Base-by-base conservation (phyloP, 1,140 invertebrate species). In the Archegozetes longisetosus region DNA sequence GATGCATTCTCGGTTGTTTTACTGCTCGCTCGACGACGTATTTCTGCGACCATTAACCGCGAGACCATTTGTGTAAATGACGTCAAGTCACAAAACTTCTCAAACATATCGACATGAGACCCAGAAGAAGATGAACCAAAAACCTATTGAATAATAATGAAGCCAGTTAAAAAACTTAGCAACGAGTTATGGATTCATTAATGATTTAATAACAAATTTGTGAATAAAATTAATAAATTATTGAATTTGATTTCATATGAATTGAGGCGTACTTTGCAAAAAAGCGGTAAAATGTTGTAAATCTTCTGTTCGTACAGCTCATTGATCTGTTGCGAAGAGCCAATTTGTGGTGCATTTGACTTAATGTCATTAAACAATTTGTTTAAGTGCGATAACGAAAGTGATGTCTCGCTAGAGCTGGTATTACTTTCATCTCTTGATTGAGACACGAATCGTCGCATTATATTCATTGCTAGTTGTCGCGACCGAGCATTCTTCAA, bases 211-310 rank as follows among this genome's bases (percentile, higher is more conserved):
- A n/a, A n/a, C n/a, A n/a, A 40, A 40, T 40, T 9, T 40, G 17
- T 40, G 6, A 9, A 40, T 40, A 40, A 40, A 9, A 40, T 40
- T 40, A 40, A 40, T 6, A 40, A 6, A 40, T 40, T 40, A 17
- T 9, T 9, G 17, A 17, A 40, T 6, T 40, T 40, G 32, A 40
- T 40, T 40, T 9, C 32, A 40, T 9, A 40, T 17, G 6, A 17
- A 20, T 26, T 4, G 40, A 40, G 63, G 24, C 64, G 74, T 78
- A 95, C 92, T 81, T 96, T 97, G 75, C 89, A 94, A 75, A 98
- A 98, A 12, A 98, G 76, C 48, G 94, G 94, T 66, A 98, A 77
- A 88, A 98, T 95, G 73, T 92, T 94, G 73, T 97, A 97, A 0
- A 98, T 77, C 74, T 94, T 93, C 68, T 87, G 85, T 74, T 96